Evolutionary conservation across 2,888 invertebrate species (phyloP).

Genomic region (Oconnorella tubifera): DNA sequence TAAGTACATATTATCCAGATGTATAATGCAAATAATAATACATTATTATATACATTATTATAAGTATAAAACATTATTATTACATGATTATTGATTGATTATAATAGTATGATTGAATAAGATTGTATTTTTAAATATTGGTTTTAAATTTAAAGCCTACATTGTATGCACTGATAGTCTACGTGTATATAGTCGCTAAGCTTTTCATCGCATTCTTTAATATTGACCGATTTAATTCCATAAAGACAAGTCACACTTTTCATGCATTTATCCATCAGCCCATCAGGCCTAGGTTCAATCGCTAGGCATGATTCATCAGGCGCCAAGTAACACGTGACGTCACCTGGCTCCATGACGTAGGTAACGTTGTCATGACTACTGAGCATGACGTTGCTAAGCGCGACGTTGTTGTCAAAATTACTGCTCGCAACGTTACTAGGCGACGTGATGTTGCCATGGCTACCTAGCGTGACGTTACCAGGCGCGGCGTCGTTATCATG

Average conservation of each 20-base stretch:
- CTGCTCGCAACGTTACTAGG: not conserved
- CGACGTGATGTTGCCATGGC: not conserved
- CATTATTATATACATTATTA: not conserved
- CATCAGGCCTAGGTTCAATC: not conserved
- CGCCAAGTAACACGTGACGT: not conserved
- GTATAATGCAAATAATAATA: not conserved
- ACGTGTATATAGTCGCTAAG: constrained; percentile 5
- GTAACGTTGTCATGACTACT: not conserved
- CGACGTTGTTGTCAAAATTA: too few relatives aligned
- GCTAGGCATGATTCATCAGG: not conserved
- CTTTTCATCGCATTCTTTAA: not conserved
- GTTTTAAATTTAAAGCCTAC: constrained; percentile 4
- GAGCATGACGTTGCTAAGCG: not conserved
- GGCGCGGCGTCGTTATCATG: not conserved
- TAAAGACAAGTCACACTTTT: not conserved
- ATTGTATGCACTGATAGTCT: constrained; percentile 11
- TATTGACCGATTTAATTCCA: not conserved
- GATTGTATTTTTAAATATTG: not conserved
- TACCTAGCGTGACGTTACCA: not conserved
- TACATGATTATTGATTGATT: not conserved
- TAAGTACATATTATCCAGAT: too few relatives aligned
- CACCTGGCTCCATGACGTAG: not conserved
- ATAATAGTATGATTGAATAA: not conserved
- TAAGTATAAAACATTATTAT: not conserved
- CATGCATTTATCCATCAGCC: not conserved